Evolutionary conservation across 2,113 vertebrate genomes (phyloP).

Genomic region (Ceyx melanurus): DNA sequence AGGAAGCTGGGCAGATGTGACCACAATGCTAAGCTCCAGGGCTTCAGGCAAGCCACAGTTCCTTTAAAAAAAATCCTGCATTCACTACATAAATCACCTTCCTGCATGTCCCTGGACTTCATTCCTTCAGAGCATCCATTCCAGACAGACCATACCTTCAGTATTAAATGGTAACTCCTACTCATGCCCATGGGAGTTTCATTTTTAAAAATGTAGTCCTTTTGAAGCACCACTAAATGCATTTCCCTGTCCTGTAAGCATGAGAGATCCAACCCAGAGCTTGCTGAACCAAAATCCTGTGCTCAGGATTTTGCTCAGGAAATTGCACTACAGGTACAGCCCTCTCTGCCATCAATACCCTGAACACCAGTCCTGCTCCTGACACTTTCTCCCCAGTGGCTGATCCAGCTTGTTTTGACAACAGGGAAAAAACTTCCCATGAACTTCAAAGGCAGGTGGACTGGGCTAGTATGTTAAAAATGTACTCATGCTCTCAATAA

Average conservation of each 20-base stretch:
- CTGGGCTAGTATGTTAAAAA: background rate
- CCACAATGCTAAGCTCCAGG: background rate
- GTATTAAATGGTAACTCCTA: background rate
- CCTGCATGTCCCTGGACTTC: background rate
- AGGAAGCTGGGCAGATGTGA: background rate
- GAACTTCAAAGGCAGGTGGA: background rate
- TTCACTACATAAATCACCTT: rapidly evolving
- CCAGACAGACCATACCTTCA: background rate
- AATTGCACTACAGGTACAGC: background rate
- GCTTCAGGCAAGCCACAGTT: rapidly evolving
- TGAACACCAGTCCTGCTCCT: background rate
- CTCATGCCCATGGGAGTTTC: rapidly evolving
- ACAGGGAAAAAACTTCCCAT: background rate
- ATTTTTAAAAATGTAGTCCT: background rate
- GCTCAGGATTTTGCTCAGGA: background rate
- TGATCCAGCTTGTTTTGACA: background rate
- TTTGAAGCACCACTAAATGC: background rate
- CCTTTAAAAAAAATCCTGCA: rapidly evolving
- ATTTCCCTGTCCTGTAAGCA: background rate
- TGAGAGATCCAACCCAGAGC: rapidly evolving
- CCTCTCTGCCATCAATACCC: background rate
- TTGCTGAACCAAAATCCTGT: background rate
- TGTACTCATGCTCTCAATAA: background rate
- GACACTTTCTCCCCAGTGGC: background rate
- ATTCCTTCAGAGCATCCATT: background rate